These are phyloP conservation scores for Bettongia penicillata DNA, from an alignment of 2,113 vertebrate species.

Conservation along the genomic window DNA sequence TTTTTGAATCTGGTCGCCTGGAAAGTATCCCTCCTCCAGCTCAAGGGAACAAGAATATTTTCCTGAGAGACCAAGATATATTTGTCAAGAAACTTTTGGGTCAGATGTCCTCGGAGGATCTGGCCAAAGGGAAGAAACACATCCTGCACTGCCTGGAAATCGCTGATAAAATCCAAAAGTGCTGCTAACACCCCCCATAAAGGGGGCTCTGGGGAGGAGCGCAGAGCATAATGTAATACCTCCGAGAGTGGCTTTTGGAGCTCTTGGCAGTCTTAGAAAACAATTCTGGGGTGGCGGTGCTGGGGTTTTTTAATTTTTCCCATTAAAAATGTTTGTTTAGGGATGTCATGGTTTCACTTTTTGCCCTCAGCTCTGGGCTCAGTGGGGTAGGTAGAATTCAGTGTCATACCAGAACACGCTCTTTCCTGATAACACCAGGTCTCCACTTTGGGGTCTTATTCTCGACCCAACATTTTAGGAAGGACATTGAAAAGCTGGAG, in stretches of 20 bases:
- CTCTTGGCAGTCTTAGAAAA: constrained; percentile 8
- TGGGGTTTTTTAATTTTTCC: neutral
- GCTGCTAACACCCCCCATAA: constrained; percentile 75
- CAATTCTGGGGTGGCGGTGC: neutral
- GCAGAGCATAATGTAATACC: fast-evolving
- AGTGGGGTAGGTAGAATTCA: neutral
- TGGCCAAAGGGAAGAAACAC: constrained; percentile 86
- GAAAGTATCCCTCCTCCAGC: constrained; percentile 87
- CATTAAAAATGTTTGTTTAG: constrained; percentile 49
- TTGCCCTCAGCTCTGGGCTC: neutral
- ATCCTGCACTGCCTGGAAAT: constrained; percentile 91
- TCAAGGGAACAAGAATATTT: constrained; percentile 87
- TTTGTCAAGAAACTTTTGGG: constrained; percentile 92
- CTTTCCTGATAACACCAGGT: neutral
- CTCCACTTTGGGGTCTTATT: neutral
- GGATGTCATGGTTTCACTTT: constrained; percentile 5
- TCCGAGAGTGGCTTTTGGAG: neutral
- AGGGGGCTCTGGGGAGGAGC: constrained; percentile 38
- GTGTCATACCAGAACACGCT: neutral
- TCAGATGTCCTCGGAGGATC: constrained; percentile 84
- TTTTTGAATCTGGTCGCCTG: constrained; percentile 88
- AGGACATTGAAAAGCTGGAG: neutral
- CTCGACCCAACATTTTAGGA: neutral
- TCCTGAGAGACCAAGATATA: constrained; percentile 93
- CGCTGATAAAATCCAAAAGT: constrained; percentile 87